These are phyloP conservation scores for Pterocles gutturalis DNA, from an alignment of 2,113 vertebrate genomes.

Conservation along the genomic window DNA sequence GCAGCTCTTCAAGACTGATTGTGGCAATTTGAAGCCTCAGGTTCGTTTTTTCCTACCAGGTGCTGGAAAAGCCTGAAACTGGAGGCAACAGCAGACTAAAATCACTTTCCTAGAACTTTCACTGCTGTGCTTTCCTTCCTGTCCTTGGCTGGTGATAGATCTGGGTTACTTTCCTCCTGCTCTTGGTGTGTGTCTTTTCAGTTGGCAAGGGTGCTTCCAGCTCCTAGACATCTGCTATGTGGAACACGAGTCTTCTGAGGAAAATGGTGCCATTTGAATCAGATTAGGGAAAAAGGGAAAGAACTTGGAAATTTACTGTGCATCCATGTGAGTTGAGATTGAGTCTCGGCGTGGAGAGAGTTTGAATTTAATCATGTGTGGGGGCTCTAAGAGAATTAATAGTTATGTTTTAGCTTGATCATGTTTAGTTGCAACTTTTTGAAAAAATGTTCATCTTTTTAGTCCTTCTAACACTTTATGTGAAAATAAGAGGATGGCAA, in stretches of 20 bases:
- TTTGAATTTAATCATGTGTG: not conserved
- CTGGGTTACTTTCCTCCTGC: constrained; percentile 27
- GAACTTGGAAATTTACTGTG: not conserved
- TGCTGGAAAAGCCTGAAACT: not conserved
- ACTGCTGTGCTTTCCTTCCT: constrained; percentile 26
- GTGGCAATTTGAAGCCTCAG: not conserved
- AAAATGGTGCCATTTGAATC: not conserved
- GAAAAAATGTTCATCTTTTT: not conserved
- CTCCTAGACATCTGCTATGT: constrained; percentile 33
- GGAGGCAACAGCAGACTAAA: not conserved
- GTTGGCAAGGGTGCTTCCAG: constrained; percentile 28
- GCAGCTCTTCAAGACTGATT: not conserved
- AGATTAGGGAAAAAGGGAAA: not conserved
- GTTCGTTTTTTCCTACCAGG: not conserved
- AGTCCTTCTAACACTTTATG: not conserved
- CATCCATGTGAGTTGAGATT: not conserved
- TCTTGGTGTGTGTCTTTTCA: constrained; percentile 24
- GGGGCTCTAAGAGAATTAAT: not conserved
- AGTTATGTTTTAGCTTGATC: not conserved
- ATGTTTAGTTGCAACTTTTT: not conserved
- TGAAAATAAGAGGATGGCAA: not conserved
- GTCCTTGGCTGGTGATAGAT: constrained; percentile 16
- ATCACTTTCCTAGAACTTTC: not conserved
- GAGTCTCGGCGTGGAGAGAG: not conserved
- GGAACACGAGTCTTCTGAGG: not conserved